Evolutionary conservation across 2,888 invertebrate species (phyloP), one percentile per base, ranked within the genome.

Genomic region (Gortyna flavago): DNA sequence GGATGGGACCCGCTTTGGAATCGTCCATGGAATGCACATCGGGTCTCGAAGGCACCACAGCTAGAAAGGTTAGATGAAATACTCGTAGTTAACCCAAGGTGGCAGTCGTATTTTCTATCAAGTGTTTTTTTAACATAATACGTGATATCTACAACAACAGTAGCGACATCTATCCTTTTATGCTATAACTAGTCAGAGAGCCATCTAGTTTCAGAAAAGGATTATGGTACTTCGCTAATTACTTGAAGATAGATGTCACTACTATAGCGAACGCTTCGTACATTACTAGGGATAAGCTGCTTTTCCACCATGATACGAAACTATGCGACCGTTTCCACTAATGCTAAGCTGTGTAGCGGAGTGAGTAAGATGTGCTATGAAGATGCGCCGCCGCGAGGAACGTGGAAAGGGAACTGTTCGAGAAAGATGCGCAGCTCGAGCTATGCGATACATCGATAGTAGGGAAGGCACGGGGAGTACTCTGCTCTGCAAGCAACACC

Each of bases 141-240:
- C 51, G 21, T 51, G 51, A 21, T 51, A 51, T 21, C 7, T 48
- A 48, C 48, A 13, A n/a, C 41, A n/a, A 18, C 1, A 59, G 18
- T 69, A 61, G 66, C 41, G 84, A 67, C 79, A 84, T 86, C 86
- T 86, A 67, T 71, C 7, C 13, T 7, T 25, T 2, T 8, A 21
- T 0, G 38, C 8, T 21, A 1, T 25, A 67, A 77, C 73, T 64
- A 48, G 21, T 32, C 5, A 62, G 4, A 75, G 44, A 72, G 84
- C 62, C 69, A 74, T 66, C 86, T 86, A 72, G 69, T 57, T 66
- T 66, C 18, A 41, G 7, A 64, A 32, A 21, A 54, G 0, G 25
- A 32, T 44, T 59, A 35, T 1, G 16, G 29, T 38, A n/a, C 18
- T 38, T 51, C 5, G n/a, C 0, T 41, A 16, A 44, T 1, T 16